A percentile compares a stretch with the other conserved stretches of the same genome.
phyloP scores from a whole-genome alignment of 2,888 invertebrate species.

The Sycophila texana region DNA sequence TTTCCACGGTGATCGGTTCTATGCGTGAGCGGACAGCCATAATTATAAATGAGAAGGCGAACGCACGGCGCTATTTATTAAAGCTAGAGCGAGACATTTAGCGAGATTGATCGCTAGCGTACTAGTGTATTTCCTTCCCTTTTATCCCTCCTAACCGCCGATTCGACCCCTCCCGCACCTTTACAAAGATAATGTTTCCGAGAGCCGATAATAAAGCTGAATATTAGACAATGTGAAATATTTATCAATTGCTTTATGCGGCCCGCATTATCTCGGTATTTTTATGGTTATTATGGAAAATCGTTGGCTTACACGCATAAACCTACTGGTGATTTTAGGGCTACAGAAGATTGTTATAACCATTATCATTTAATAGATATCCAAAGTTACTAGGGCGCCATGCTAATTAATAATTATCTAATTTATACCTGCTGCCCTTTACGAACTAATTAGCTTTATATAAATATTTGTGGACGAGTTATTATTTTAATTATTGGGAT shows the following conservation, averaged over 20 bases:
- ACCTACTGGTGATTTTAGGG: background rate
- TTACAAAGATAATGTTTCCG: conserved; percentile 42
- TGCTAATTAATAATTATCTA: conserved; percentile 19
- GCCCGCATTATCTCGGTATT: conserved; percentile 10
- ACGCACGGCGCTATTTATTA: conserved; percentile 31
- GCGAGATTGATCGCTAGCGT: conserved; percentile 51
- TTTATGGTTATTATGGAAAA: conserved; percentile 25
- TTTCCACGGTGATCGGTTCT: conserved; percentile 41
- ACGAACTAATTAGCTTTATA: background rate
- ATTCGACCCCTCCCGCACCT: conserved; percentile 17
- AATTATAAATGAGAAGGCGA: conserved; percentile 44
- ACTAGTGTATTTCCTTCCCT: conserved; percentile 39
- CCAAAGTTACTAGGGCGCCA: background rate
- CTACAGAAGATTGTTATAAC: conserved; percentile 10
- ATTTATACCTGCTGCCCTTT: background rate
- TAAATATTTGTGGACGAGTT: background rate
- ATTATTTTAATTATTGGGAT: no score
- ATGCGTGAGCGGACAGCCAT: conserved; percentile 18
- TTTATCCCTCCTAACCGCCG: conserved; percentile 7
- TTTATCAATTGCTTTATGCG: conserved; percentile 44
- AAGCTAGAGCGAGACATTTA: conserved; percentile 48
- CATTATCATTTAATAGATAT: background rate
- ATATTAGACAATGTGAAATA: conserved; percentile 35
- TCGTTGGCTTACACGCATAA: background rate
- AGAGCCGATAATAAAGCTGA: conserved; percentile 11